Conservation (phyloP, 1,140 invertebrate genomes). For the Lepidurus packardi region DNA sequence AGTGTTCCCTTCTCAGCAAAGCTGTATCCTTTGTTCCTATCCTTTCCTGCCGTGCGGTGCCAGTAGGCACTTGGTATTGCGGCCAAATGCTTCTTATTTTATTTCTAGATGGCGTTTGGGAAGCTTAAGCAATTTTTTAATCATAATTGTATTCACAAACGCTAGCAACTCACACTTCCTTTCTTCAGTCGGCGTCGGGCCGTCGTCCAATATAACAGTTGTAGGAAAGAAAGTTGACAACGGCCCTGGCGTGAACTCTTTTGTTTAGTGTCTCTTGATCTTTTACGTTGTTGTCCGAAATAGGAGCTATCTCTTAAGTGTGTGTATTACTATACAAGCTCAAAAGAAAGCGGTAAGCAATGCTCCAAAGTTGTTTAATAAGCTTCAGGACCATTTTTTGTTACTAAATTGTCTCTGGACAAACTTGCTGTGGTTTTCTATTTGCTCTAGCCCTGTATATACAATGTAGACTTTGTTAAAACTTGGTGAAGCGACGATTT, state of each 20-base stretch:
- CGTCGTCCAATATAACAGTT: neutral
- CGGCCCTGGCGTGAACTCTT: conserved; percentile 12
- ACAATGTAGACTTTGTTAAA: too few species aligned
- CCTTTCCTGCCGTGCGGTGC: too few species aligned
- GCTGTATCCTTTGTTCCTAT: too few species aligned
- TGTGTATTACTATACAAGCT: neutral
- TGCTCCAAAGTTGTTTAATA: neutral
- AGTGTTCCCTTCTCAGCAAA: too few species aligned
- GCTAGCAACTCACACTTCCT: neutral
- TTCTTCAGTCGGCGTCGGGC: conserved; percentile 20
- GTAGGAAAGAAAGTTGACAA: neutral
- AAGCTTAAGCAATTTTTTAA: neutral
- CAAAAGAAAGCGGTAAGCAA: neutral
- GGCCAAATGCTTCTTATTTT: too few species aligned
- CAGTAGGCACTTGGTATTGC: too few species aligned
- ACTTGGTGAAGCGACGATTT: too few species aligned
- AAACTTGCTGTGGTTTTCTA: neutral
- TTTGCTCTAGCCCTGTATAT: neutral
- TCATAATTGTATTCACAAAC: neutral
- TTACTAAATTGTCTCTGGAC: neutral
- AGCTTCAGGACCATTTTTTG: neutral
- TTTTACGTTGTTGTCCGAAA: neutral
- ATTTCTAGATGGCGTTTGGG: neutral
- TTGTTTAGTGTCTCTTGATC: neutral
- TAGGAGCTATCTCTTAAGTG: conserved; percentile 4